phyloP scores from a whole-genome alignment of 2,888 invertebrate species.

The Cecidostiba fungosa region DNA sequence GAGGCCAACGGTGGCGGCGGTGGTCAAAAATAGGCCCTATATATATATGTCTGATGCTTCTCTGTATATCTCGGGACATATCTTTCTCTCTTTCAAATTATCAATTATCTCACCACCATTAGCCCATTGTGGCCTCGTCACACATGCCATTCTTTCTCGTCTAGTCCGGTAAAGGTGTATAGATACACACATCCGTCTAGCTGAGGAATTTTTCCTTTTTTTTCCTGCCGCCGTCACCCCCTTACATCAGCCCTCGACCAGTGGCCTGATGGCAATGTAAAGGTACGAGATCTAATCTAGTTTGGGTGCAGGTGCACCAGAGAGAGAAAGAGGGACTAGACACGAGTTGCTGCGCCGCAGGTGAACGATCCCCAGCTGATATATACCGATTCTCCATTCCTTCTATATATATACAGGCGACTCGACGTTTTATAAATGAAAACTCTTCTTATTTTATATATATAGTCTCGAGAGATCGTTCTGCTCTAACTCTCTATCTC shows the following conservation, averaged over 20 bases:
- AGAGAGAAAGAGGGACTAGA: neutral
- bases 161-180: neutral
- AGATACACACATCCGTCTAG: too few relatives aligned
- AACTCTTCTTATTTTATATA: neutral
- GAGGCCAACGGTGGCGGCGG: neutral
- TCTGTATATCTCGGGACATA: slow-evolving; percentile 22
- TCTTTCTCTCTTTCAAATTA: slow-evolving; percentile 36
- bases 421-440: slow-evolving; percentile 47
- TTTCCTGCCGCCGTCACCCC: slow-evolving; percentile 13
- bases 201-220: too few relatives aligned
- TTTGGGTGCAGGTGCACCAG: slow-evolving; percentile 41
- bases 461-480: neutral
- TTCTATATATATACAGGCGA: neutral
- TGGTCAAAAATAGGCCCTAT: slow-evolving; percentile 6
- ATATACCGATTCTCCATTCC: too few relatives aligned
- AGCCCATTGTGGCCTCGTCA: slow-evolving; percentile 27
- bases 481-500: neutral
- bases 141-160: neutral
- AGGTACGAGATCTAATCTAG: slow-evolving; percentile 52
- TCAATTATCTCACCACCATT: slow-evolving; percentile 49
- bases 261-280: neutral
- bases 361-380: slow-evolving; percentile 41
- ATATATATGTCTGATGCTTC: neutral
- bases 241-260: neutral
- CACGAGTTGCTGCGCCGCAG: slow-evolving; percentile 22